Conservation (phyloP, 2,888 invertebrate genomes). For the Rhingia campestris region DNA sequence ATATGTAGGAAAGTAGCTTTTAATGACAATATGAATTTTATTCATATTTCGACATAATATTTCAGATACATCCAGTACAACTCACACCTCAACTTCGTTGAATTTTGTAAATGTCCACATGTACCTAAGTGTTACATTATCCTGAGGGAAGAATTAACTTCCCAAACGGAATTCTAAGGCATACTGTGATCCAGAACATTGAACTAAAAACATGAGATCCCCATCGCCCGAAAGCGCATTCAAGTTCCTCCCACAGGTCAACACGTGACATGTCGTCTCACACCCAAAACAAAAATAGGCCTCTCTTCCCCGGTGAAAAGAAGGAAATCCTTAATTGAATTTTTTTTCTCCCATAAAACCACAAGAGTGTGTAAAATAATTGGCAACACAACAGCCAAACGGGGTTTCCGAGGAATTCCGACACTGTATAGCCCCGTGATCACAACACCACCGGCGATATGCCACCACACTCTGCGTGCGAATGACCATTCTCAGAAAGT, state of each 20-base stretch:
- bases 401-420: constrained; percentile 47
- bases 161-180: not conserved
- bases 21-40: no score
- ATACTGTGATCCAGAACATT: constrained; percentile 24
- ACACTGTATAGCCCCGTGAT: not conserved
- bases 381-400: constrained; percentile 33
- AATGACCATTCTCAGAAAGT: constrained; percentile 68
- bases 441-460: constrained; percentile 57
- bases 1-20: no score
- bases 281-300: constrained; percentile 16
- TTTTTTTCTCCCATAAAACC: constrained; percentile 11
- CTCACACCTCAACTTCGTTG: not conserved
- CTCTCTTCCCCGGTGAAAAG: not conserved
- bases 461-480: constrained; percentile 68
- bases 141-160: constrained; percentile 3
- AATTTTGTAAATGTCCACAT: constrained; percentile 7
- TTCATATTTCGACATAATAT: no score
- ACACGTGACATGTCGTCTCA: constrained; percentile 47
- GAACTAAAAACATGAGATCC: constrained; percentile 2
- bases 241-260: constrained; percentile 27
- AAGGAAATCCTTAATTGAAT: constrained; percentile 55
- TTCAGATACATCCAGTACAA: not conserved
- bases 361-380: constrained; percentile 53
- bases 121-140: constrained; percentile 22
- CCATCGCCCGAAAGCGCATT: constrained; percentile 1